Base-by-base conservation (phyloP, 37 sponge, comb jelly and placozoan genomes). In the Diacarnus erythraeanus region DNA sequence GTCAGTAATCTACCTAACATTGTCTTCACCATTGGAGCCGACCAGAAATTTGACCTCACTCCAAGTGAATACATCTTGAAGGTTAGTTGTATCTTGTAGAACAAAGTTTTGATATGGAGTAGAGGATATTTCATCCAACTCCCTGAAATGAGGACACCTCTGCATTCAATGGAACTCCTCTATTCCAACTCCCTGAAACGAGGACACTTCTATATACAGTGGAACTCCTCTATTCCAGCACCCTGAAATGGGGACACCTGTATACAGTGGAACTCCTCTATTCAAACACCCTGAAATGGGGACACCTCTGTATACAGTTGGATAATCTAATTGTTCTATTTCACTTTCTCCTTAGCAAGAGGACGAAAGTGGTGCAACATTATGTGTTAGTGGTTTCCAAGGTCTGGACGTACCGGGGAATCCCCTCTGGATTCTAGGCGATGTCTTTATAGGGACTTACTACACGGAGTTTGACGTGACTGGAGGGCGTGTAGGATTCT, bases 391-490 rank as follows among this genome's bases (percentile, higher is more conserved):
- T 78, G 99, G 99, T 8, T 96, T 98, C 72, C 69, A 57, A 17
- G 99, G 94, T 22, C 83, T 98, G 37, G 90, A 90, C 38, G 57
- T 93, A 10, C 92, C 92, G n/a, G 39, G 71, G 1, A 61, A 71
- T 0, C 57, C 67, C 6, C 71, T 80, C 0, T 98, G 99, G 99
- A 98, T 98, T 69, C 81, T 98, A 34, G 99, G 99, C 8, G 99
- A 98, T 73, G 92, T 93, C 25, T 95, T 98, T 80, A 90, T 93
- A 30, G 92, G 95, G 0, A 78, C 83, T 43, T 98, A 87, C 80
- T 95, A 95, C 92, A 93, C 99, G 31, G 87, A 87, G 37, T 97
- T 90, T 83, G 93, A 97, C 69, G 84, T 95, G 78, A 84, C 38
- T 0, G 84, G 90, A 64, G 77, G 73, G 43, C 71, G 94, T 21